Base-by-base conservation (phyloP, 1,140 invertebrate genomes). In the Lordiphosa clarofinis region DNA sequence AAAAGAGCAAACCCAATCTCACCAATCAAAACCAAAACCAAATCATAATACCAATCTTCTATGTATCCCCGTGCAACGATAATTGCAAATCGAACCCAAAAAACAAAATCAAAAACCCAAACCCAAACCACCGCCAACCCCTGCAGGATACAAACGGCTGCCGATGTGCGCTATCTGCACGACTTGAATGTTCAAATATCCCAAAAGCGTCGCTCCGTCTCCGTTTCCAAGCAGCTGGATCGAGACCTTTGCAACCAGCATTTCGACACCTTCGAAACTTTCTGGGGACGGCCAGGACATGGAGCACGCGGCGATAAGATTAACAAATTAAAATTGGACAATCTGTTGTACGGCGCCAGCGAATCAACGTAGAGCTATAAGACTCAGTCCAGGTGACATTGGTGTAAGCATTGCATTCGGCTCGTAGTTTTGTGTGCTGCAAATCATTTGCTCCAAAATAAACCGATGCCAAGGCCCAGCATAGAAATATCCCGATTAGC, bases 241-340 rank as follows among this genome's bases (percentile, higher is more conserved):
- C 84, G 90, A 8, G 91, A 92, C 73, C 90, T 89, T 55, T 90
- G 90, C 67, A 89, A 89, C 56, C 89, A 90, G 64, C 93, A 94
- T 74, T 93, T 93, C 81, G 90, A 91, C 66, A 92, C 92, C 31
- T 93, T 92, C 91, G 90, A 90, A 58, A 90, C 89, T 38, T 91
- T 93, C 49, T 94, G 93, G 93, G 93, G 93, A 21, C 90, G 91
- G 36, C 93, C 93, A 0, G 93, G 93, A 21, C 91, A 93, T 67
- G 93, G 93, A 6, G 93, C 93, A 1, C 93, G 92, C 6, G 58
- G 76, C 39, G 58, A 76, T n/a, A 69, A 74, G 31, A 86, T 56
- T 44, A 87, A 75, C 53, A 89, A 89, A 70, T 53, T 88, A 42
- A 89, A 89, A 62, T 81, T 89, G 75, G 72, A 89, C 62, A 72